Base-by-base conservation (phyloP, 1,140 invertebrate species). In the Zaprionus inermis region DNA sequence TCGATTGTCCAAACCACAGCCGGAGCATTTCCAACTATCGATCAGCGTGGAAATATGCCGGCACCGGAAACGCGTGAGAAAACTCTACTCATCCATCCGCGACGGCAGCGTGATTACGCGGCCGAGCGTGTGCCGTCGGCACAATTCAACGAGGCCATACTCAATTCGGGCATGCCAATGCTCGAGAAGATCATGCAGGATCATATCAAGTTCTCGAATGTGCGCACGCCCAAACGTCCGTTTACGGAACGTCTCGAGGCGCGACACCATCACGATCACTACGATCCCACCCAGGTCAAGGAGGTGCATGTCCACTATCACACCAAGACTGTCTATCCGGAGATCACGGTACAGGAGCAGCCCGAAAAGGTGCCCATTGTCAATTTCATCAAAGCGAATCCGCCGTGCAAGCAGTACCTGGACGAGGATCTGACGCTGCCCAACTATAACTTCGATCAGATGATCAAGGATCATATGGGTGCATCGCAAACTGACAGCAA, bases 181-280 rank as follows among this genome's bases (percentile, higher is more conserved):
- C 59, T 92, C 14, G 67, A 81, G 18, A 85, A 91, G 46, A 72
- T 89, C 1, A 56, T 59, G 22, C 54, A 64, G 0, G 91, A 92
- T n/a, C 57, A 65, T 5, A 64, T 79, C 0, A 60, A 85, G 9
- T 80, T 72, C 16, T 72, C 63, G 11, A 92, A 92, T 74, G 78
- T 92, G 5, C 78, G 76, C 0, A 69, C 54, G 0, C 60, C 76
- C 7, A 84, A 82, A 36, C 74, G 76, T 0, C 72, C 76, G 0
- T 92, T 76, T 24, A 79, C 90, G 6, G 76, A 81, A 0, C 36
- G 74, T 0, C 77, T 92, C 0, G 86, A 91, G 57, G 81, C 86
- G 0, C 75, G 91, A 0, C 91, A 92, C 41, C 91, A 92, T 61
- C 91, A 92, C 32, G 91, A 91, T 32, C 91, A 92, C 49, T 85